A percentile compares a stretch with the other conserved stretches of the same genome.
These are phyloP conservation scores for Pseudopodoces humilis DNA, from an alignment of 2,113 vertebrate genomes.

Conservation along the genomic window DNA sequence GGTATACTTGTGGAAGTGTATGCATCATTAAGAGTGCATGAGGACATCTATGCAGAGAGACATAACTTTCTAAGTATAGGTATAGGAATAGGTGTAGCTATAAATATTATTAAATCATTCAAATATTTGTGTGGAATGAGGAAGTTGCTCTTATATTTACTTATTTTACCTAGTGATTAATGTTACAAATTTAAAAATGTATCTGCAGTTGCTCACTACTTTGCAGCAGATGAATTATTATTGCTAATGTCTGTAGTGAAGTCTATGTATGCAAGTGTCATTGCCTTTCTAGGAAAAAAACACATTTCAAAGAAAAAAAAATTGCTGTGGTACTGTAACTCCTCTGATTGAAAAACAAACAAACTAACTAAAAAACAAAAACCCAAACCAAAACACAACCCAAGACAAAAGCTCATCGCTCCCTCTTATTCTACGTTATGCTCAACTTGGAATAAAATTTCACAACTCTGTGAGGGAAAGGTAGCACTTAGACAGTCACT, in stretches of 20 bases:
- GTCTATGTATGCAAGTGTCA: not conserved
- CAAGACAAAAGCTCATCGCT: not conserved
- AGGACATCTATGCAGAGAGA: not conserved
- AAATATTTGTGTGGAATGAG: not conserved
- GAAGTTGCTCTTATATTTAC: not conserved
- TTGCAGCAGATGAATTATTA: not conserved
- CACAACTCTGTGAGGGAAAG: not conserved
- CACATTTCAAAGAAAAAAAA: constrained; percentile 23
- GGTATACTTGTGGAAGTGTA: not conserved
- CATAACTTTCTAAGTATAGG: not conserved
- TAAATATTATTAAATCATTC: not conserved
- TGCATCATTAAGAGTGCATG: not conserved
- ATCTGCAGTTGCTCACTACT: not conserved
- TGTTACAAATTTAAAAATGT: not conserved
- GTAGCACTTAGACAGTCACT: not conserved
- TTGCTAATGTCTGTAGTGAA: not conserved
- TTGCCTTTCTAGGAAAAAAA: not conserved
- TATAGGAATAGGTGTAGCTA: not conserved
- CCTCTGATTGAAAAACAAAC: constrained; percentile 9
- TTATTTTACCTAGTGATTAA: not conserved
- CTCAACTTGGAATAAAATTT: constrained; percentile 48
- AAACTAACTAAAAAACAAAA: not conserved
- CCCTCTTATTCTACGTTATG: not conserved
- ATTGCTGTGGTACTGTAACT: not conserved
- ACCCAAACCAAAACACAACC: not conserved